phyloP scores from a whole-genome alignment of 2,797 vertebrate genomes.

The Mus caroli region DNA sequence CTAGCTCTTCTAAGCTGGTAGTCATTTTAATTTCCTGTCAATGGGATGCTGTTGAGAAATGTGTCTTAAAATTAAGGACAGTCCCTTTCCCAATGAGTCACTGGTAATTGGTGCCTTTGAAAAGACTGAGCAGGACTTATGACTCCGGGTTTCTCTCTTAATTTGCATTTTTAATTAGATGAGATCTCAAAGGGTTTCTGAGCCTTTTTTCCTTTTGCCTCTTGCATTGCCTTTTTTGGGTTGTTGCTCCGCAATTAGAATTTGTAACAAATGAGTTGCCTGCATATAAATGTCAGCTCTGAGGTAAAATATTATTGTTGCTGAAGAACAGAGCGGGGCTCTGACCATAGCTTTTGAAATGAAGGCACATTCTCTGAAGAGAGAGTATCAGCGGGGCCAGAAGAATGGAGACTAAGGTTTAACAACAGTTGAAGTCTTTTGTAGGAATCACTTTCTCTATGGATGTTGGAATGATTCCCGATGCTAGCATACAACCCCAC shows the following conservation, averaged over 20 bases:
- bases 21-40: slow-evolving; percentile 70
- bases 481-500: background rate
- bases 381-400: background rate
- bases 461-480: background rate
- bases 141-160: slow-evolving; percentile 68
- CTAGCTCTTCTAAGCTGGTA: slow-evolving; percentile 33
- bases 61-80: slow-evolving; percentile 50
- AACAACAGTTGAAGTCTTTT: background rate
- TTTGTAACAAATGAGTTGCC: slow-evolving; percentile 74
- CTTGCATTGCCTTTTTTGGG: slow-evolving; percentile 68
- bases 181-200: slow-evolving; percentile 72
- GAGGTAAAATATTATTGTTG: slow-evolving; percentile 19
- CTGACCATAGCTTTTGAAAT: slow-evolving; percentile 60
- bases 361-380: slow-evolving; percentile 51
- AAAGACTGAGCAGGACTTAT: slow-evolving; percentile 77
- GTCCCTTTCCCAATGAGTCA: slow-evolving; percentile 71
- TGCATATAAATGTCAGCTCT: background rate
- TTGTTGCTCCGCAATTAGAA: slow-evolving; percentile 77
- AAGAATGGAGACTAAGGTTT: background rate
- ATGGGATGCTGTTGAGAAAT: slow-evolving; percentile 34
- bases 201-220: slow-evolving; percentile 70
- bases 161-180: slow-evolving; percentile 88
- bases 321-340: slow-evolving; percentile 35
- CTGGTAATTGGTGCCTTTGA: slow-evolving; percentile 81
- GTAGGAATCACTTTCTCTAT: background rate